These are phyloP conservation scores for Trichoplax adhaerens DNA, from an alignment of 37 sponge, comb jelly and placozoan species.

Conservation along the genomic window DNA sequence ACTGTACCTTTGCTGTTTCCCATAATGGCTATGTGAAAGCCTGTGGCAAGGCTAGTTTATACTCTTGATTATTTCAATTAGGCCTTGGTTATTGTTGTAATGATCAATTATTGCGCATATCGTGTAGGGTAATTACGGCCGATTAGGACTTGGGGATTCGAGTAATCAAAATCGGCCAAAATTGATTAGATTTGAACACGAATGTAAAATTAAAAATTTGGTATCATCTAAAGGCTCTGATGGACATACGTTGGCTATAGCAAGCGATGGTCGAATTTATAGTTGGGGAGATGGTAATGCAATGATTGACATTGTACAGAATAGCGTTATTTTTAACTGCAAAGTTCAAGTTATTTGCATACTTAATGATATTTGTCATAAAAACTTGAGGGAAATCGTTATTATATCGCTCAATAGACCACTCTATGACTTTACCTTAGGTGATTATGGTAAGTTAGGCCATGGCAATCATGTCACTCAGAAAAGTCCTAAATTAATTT, in stretches of 20 bases:
- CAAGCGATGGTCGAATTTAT: constrained; percentile 48
- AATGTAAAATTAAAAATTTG: constrained; percentile 24
- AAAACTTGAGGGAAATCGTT: background rate
- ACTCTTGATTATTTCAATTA: background rate
- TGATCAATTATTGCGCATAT: background rate
- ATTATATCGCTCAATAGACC: background rate
- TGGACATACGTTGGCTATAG: constrained; percentile 66
- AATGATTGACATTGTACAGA: background rate
- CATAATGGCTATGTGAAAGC: constrained; percentile 48
- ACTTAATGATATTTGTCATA: background rate
- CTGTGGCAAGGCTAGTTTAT: constrained; percentile 76
- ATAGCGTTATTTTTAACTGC: background rate
- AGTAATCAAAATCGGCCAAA: constrained; percentile 30
- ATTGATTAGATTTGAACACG: constrained; percentile 9
- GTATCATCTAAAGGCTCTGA: constrained; percentile 55
- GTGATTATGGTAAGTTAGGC: constrained; percentile 73
- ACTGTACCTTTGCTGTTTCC: constrained; percentile 62
- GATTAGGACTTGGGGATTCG: constrained; percentile 56
- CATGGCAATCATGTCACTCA: constrained; percentile 57
- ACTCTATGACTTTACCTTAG: constrained; percentile 13
- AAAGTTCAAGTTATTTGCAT: background rate
- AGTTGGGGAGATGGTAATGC: constrained; percentile 84
- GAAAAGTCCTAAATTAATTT: constrained; percentile 55
- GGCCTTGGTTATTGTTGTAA: background rate
- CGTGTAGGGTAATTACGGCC: constrained; percentile 54